Evolutionary conservation across 2,888 invertebrate genomes (phyloP).

Genomic region (Oxycera nigricornis): DNA sequence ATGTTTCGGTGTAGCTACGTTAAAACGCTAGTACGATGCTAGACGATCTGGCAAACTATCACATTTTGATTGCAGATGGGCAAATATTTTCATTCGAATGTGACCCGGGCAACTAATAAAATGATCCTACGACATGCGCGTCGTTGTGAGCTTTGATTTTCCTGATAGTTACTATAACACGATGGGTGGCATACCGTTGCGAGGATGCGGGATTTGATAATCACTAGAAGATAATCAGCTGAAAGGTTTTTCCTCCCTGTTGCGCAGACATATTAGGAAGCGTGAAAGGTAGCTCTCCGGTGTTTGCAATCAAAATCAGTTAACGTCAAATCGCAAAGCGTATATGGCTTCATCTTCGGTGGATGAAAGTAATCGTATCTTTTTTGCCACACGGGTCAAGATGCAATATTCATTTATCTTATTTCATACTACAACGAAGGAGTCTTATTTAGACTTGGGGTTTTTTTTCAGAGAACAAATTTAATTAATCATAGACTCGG

Average conservation of each 20-base stretch:
- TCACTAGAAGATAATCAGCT: not conserved
- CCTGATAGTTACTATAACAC: not conserved
- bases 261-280: not conserved
- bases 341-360: not conserved
- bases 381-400: too few species aligned
- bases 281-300: not conserved
- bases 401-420: too few species aligned
- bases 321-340: not conserved
- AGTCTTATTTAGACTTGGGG: too few species aligned
- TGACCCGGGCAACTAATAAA: not conserved
- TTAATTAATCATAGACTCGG: too few species aligned
- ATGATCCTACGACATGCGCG: not conserved
- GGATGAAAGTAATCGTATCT: not conserved
- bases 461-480: too few species aligned
- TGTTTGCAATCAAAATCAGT: constrained; percentile 1
- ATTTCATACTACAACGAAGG: too few species aligned
- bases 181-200: not conserved
- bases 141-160: not conserved
- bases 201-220: constrained; percentile 2
- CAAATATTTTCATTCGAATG: constrained; percentile 1
- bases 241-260: too few species aligned
- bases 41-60: not conserved
- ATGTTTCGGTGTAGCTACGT: not conserved
- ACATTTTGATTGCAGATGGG: constrained; percentile 3
- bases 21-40: not conserved